Evolutionary conservation across 2,888 invertebrate genomes (phyloP).

Genomic region (Aleiodes testaceus): DNA sequence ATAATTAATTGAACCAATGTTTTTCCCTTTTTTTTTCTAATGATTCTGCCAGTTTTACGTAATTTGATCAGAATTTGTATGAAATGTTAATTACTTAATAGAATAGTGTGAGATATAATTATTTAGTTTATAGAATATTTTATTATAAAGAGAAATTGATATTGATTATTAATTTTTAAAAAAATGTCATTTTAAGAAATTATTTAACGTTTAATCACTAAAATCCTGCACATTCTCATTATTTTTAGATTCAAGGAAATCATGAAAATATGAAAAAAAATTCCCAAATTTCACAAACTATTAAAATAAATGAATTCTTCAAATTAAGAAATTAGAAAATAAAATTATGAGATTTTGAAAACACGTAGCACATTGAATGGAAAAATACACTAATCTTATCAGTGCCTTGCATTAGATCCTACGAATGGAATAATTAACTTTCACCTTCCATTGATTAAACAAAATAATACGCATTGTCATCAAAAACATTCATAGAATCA

Average conservation of each 20-base stretch:
- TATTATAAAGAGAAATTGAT: not conserved
- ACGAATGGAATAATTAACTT: constrained; percentile 30
- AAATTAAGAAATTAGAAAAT: too few relatives aligned
- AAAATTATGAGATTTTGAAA: not conserved
- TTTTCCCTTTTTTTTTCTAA: not conserved
- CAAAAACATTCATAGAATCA: not conserved
- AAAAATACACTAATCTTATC: constrained; percentile 42
- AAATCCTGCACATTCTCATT: not conserved
- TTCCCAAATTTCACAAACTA: too few relatives aligned
- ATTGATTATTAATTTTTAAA: not conserved
- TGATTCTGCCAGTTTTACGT: constrained; percentile 8
- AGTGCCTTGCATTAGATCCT: constrained; percentile 51
- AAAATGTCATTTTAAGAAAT: too few relatives aligned
- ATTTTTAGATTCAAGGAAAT: not conserved
- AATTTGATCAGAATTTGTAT: constrained; percentile 22
- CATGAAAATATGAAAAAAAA: too few relatives aligned
- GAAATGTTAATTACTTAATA: constrained; percentile 13
- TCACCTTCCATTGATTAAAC: constrained; percentile 15
- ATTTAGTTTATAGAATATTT: not conserved
- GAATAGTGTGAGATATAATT: not conserved
- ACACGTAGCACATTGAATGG: constrained; percentile 8
- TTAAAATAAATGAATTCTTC: too few relatives aligned
- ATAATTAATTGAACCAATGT: not conserved
- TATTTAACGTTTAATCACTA: not conserved
- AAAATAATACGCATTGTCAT: constrained; percentile 7